Base-by-base conservation (phyloP, 2,113 vertebrate species). In the Neolamprologus longior region DNA sequence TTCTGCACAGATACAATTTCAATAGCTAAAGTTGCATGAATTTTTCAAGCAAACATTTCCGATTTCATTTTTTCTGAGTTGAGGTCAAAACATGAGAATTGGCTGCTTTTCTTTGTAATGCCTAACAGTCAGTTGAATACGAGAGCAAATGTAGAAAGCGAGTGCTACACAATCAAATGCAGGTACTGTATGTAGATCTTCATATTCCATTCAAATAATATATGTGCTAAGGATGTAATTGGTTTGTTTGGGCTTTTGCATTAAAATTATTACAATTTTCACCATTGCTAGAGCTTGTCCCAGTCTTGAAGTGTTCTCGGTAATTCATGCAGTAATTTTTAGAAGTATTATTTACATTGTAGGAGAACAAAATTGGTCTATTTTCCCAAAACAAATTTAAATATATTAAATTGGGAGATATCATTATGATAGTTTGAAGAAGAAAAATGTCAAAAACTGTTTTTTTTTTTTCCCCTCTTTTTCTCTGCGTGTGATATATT, bases 401-500 rank as follows among this genome's bases (percentile, higher is more conserved):
- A 31, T 31, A 50, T 5, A 19, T 2, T 17, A 50, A 78, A 78
- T 3, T 50, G 6, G 15, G 9, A 31, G 26, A 78, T 31, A 26
- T 76, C 15, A 2, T 76, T 19, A 11, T 76, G 71, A 76, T 12
- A 50, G 42, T 31, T 50, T 78, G 15, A 78, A 31, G 71, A 47
- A 50, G 42, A 50, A 78, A 50, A 78, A 3, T 31, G 24, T 12
- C 42, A 76, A 28, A 47, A 28, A 47, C 24, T 1, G 6, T 5
- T 47, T 8, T 37, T 37, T 37, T 37, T 57, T 52, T 54, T 2
- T 0, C 3, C 0, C 31, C 9, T 5, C 2, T 37, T 68, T 68
- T 68, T 68, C 19, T 68, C 19, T 68, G 63, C 2, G 0, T 21
- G 11, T 1, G 4, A 68, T 37, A 37, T 26, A 73, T 73, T 1